Conservation (phyloP, 2,888 invertebrate genomes). For the Eupithecia insigniata region DNA sequence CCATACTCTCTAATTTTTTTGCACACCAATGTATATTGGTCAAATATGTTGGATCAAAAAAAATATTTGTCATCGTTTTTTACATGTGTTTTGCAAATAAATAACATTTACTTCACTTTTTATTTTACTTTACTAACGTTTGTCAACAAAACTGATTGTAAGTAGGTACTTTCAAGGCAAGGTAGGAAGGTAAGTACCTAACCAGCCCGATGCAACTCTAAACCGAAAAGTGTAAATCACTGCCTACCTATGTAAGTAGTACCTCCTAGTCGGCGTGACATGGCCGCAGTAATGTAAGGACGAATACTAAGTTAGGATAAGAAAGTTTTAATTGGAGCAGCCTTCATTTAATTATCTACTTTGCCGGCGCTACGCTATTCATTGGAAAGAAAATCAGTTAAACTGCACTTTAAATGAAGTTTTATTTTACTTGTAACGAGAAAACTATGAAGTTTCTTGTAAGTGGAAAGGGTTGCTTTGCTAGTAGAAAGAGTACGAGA, state of each 20-base stretch:
- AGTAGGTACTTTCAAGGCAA: no score
- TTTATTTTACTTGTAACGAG: slow-evolving; percentile 27
- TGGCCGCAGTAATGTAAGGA: background rate
- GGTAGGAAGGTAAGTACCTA: no score
- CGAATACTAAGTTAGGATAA: slow-evolving; percentile 8
- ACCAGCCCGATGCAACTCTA: no score
- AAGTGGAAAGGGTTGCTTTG: slow-evolving; percentile 17
- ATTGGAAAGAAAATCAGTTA: slow-evolving; percentile 27
- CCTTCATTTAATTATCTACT: slow-evolving; percentile 24
- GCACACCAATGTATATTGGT: no score
- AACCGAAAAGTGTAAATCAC: no score
- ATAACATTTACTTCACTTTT: no score
- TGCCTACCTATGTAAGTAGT: background rate
- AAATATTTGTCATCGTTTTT: no score
- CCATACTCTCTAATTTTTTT: no score
- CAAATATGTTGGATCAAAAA: no score
- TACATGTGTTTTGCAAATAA: no score
- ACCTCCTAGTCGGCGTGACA: background rate
- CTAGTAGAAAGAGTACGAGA: background rate
- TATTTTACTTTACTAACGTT: no score
- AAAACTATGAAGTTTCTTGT: slow-evolving; percentile 17
- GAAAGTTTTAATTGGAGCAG: slow-evolving; percentile 24
- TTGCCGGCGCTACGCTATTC: slow-evolving; percentile 20
- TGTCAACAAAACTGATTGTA: no score
- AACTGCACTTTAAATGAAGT: slow-evolving; percentile 32